phyloP scores from a whole-genome alignment of 2,113 vertebrate species.

The Nerophis lumbriciformis region DNA sequence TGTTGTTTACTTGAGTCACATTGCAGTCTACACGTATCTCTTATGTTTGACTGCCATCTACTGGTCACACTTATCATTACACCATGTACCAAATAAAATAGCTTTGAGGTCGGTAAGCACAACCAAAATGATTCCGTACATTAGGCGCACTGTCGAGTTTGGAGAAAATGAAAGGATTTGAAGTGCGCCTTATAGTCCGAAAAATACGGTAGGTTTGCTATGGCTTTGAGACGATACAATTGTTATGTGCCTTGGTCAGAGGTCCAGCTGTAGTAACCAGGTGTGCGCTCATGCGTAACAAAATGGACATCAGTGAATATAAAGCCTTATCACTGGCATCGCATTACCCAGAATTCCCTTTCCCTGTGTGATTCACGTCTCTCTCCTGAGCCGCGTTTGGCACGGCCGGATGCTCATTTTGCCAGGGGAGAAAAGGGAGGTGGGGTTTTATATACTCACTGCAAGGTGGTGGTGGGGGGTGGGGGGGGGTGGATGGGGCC shows the following conservation, averaged over 20 bases:
- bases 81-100: too few relatives aligned
- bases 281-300: slow-evolving; percentile 35
- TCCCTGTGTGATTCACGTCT: slow-evolving; percentile 37
- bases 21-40: too few relatives aligned
- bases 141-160: too few relatives aligned
- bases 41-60: too few relatives aligned
- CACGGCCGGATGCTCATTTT: slow-evolving; percentile 53
- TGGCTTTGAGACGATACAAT: too few relatives aligned
- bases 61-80: too few relatives aligned
- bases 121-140: too few relatives aligned
- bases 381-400: slow-evolving; percentile 59
- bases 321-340: slow-evolving; percentile 41
- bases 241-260: not conserved
- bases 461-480: slow-evolving; percentile 45
- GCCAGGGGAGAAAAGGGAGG: slow-evolving; percentile 35
- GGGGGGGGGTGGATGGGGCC: slow-evolving; percentile 21
- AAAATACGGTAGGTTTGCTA: too few relatives aligned
- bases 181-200: too few relatives aligned
- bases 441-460: not conserved
- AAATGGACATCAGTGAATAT: slow-evolving; percentile 43
- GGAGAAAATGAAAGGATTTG: too few relatives aligned
- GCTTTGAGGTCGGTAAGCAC: too few relatives aligned
- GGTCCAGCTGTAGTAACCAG: slow-evolving; percentile 16
- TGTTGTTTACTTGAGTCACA: too few relatives aligned
- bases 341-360: slow-evolving; percentile 54